A percentile compares a stretch with the other conserved stretches of the same genome.
These are phyloP conservation scores for Scolopax mira DNA, from an alignment of 2,113 vertebrate species.

Conservation along the genomic window DNA sequence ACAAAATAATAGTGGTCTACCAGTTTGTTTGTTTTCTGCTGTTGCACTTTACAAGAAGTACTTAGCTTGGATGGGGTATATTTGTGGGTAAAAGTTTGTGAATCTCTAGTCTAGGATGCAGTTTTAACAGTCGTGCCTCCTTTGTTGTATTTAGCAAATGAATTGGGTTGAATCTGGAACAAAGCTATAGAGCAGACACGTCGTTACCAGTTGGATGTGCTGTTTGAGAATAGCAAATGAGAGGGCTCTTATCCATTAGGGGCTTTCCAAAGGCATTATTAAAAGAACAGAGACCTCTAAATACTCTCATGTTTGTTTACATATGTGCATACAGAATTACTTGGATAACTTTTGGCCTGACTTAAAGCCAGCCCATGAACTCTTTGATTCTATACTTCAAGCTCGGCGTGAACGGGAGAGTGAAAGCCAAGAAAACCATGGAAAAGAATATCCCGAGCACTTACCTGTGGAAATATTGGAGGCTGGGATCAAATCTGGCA, in stretches of 20 bases:
- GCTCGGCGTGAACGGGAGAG: slow-evolving; percentile 80
- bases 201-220: background rate
- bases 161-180: background rate
- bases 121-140: background rate
- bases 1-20: background rate
- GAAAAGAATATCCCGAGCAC: slow-evolving; percentile 87
- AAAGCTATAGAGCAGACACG: background rate
- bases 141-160: background rate
- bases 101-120: background rate
- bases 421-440: slow-evolving; percentile 78
- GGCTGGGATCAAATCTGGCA: slow-evolving; percentile 93
- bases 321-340: slow-evolving; percentile 79
- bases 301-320: background rate
- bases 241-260: background rate
- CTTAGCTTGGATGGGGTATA: background rate
- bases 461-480: slow-evolving; percentile 84
- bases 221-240: background rate
- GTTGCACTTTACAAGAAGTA: background rate
- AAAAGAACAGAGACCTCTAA: background rate
- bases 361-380: slow-evolving; percentile 82
- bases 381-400: slow-evolving; percentile 86
- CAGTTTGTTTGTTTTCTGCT: background rate
- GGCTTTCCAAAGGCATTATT: background rate
- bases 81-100: background rate
- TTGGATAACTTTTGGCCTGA: slow-evolving; percentile 91